Evolutionary conservation across 1,140 invertebrate genomes (phyloP).

Genomic region (Callitettix versicolor): DNA sequence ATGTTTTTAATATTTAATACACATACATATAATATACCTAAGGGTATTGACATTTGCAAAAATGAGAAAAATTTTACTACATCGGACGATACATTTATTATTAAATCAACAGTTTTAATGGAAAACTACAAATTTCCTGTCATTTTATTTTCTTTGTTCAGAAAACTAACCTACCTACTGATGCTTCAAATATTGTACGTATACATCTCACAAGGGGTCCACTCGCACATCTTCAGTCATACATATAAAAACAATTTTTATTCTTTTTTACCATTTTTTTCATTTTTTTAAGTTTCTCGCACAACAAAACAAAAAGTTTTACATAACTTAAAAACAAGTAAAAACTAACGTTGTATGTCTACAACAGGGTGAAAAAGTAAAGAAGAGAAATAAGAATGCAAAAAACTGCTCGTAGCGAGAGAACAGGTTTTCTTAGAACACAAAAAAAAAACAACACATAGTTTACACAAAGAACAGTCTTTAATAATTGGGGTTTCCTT

Average conservation of each 20-base stretch:
- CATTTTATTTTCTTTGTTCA: slow-evolving; percentile 13
- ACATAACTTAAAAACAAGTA: slow-evolving; percentile 14
- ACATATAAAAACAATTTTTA: slow-evolving; percentile 18
- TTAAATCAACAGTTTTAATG: no score
- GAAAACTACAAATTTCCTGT: no score
- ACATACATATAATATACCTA: no score
- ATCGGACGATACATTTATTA: no score
- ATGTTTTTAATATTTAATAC: no score
- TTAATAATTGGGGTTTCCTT: no score
- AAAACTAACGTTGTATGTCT: slow-evolving; percentile 10
- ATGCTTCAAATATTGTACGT: slow-evolving; percentile 15
- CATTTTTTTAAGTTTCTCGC: slow-evolving; percentile 7
- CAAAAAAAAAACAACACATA: background rate
- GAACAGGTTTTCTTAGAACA: slow-evolving; percentile 6
- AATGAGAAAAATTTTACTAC: no score
- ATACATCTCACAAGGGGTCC: slow-evolving; percentile 17
- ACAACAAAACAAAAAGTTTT: slow-evolving; percentile 15
- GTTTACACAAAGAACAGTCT: no score
- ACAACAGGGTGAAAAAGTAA: slow-evolving; percentile 7
- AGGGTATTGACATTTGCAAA: no score
- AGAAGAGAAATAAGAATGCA: background rate
- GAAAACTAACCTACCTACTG: slow-evolving; percentile 18
- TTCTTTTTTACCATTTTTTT: slow-evolving; percentile 4
- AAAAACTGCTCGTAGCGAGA: background rate
- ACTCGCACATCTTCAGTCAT: slow-evolving; percentile 9